Conservation (phyloP, 2,888 invertebrate species). For the Ferrisia virgata region DNA sequence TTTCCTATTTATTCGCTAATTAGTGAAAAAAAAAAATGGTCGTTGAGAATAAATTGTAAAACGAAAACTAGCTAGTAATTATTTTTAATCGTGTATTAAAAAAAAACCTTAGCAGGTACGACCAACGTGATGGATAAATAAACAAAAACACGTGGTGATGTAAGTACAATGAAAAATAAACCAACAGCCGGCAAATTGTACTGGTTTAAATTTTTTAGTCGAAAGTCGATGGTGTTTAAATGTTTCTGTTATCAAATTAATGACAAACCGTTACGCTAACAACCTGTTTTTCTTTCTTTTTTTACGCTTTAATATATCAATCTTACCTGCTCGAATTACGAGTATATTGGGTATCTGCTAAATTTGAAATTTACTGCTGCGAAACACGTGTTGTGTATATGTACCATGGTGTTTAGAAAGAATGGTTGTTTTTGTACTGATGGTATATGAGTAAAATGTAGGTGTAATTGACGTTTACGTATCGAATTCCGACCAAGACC, state of each 20-base stretch:
- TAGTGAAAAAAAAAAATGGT: neutral
- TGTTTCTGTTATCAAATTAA: neutral
- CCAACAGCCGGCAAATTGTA: neutral
- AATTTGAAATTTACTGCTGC: neutral
- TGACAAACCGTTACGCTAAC: neutral
- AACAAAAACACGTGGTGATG: slow-evolving; percentile 15
- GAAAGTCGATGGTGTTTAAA: neutral
- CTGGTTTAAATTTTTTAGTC: neutral
- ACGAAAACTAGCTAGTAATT: neutral
- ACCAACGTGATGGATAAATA: neutral
- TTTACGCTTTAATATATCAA: neutral
- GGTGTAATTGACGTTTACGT: neutral
- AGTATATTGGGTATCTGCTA: neutral
- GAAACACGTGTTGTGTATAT: neutral
- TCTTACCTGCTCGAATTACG: neutral
- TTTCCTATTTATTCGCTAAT: neutral
- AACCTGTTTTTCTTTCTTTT: neutral
- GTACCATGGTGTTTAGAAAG: neutral
- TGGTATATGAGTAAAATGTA: no score
- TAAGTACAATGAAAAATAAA: neutral
- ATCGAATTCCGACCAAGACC: neutral
- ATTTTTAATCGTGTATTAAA: neutral
- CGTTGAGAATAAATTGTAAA: neutral
- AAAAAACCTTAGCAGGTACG: neutral
- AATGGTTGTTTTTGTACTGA: neutral